Percentiles rank a stretch among this genome's conserved stretches.
Evolutionary conservation across 2,113 vertebrate genomes (phyloP).

Genomic region (Centropus bengalensis): DNA sequence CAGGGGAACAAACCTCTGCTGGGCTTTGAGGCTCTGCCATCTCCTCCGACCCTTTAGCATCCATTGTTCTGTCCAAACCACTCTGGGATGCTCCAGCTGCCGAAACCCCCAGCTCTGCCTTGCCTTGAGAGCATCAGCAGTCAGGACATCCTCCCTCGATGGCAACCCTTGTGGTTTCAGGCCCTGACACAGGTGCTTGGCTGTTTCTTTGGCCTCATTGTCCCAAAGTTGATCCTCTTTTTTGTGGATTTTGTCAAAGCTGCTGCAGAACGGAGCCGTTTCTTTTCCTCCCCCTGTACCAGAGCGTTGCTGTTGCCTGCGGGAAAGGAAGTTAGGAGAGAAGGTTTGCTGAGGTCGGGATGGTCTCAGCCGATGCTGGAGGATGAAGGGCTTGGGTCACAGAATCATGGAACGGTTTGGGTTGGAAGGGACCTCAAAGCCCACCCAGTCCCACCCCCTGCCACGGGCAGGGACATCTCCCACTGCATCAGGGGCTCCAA

Average conservation of each 20-base stretch:
- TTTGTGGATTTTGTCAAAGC: not conserved
- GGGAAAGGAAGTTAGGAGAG: not conserved
- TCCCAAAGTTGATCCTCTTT: accelerated
- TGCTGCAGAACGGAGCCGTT: not conserved
- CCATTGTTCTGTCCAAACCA: not conserved
- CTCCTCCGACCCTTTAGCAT: not conserved
- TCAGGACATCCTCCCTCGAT: accelerated
- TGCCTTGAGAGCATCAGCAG: not conserved
- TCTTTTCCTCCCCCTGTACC: not conserved
- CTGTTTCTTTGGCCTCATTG: not conserved
- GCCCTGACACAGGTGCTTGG: not conserved
- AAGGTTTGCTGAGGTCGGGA: not conserved
- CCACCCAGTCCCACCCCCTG: too few species aligned
- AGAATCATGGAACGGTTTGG: too few species aligned
- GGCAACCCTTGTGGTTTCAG: not conserved
- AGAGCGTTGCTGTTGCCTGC: not conserved
- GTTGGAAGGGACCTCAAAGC: too few species aligned
- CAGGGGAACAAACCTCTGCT: accelerated
- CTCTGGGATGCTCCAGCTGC: not conserved
- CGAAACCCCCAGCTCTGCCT: not conserved
- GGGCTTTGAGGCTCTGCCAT: not conserved
- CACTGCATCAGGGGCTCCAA: too few species aligned
- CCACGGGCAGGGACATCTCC: too few species aligned
- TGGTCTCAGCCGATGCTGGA: not conserved
- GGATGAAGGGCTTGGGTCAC: not conserved